These are phyloP conservation scores for Streblospio benedicti DNA, from an alignment of 1,140 invertebrate genomes.

Conservation along the genomic window DNA sequence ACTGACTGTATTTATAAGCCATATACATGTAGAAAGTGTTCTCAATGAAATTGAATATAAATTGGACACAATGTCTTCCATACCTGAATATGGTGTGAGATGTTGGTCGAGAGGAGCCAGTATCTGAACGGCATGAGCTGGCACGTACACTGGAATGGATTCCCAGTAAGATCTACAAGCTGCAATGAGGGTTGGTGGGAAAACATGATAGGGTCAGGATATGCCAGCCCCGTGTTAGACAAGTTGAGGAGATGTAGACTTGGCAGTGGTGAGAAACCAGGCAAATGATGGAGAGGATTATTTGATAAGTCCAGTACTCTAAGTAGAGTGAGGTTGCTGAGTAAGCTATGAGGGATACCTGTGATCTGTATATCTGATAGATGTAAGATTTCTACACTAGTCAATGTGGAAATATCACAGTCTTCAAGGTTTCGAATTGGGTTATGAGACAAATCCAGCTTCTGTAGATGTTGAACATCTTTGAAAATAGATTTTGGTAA, in stretches of 20 bases:
- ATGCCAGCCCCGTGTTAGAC: conserved; percentile 2
- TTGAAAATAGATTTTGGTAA: conserved; percentile 18
- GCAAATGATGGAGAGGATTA: conserved; percentile 24
- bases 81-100: too few species aligned
- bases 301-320: conserved; percentile 21
- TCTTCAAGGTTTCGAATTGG: conserved; percentile 20
- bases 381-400: conserved; percentile 18
- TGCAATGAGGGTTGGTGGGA: not conserved
- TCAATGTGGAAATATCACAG: conserved; percentile 15
- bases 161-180: conserved; percentile 29
- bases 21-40: too few species aligned
- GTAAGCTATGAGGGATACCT: conserved; percentile 18
- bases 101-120: conserved; percentile 25
- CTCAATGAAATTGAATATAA: too few species aligned
- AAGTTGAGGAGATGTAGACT: conserved; percentile 19
- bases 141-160: conserved; percentile 33
- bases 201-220: conserved; percentile 8
- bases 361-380: conserved; percentile 23
- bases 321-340: conserved; percentile 26
- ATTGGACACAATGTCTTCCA: too few species aligned
- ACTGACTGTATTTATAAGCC: too few species aligned
- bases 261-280: conserved; percentile 21
- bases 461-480: conserved; percentile 18
- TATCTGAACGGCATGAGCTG: conserved; percentile 24
- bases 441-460: conserved; percentile 30